A percentile compares a stretch with the other conserved stretches of the same genome.
Evolutionary conservation across 2,797 vertebrate species (phyloP).

Genomic region (Xerus rutilus): DNA sequence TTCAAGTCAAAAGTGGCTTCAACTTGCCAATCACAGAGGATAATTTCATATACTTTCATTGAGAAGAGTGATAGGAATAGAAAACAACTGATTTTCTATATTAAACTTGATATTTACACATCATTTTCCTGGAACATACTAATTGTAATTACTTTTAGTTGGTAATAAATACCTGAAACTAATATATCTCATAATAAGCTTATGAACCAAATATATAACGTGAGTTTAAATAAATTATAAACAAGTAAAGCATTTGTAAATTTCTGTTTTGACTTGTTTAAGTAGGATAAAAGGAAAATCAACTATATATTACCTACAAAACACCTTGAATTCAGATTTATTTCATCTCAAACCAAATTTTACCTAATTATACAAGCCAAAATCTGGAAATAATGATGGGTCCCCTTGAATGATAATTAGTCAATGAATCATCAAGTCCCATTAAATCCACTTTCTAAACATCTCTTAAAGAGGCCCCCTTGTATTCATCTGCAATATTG

Average conservation of each 20-base stretch:
- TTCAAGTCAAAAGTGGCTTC: not conserved
- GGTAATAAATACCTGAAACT: not conserved
- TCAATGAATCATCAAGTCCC: not conserved
- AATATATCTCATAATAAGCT: not conserved
- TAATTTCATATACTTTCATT: not conserved
- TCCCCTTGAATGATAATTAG: not conserved
- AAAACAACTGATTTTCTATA: not conserved
- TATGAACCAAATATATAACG: not conserved
- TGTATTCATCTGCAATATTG: not conserved
- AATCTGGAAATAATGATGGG: not conserved
- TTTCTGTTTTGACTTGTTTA: constrained; percentile 44
- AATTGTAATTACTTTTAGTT: not conserved
- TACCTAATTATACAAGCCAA: not conserved
- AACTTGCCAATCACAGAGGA: not conserved
- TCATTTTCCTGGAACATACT: not conserved
- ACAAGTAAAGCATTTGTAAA: not conserved
- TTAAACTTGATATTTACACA: not conserved
- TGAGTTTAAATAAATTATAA: not conserved
- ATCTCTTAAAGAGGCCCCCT: not conserved
- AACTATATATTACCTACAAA: not conserved
- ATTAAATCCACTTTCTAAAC: not conserved
- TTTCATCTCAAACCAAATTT: not conserved
- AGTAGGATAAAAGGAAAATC: not conserved
- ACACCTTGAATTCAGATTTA: not conserved
- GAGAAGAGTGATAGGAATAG: not conserved